Base-by-base conservation (phyloP, 1,140 invertebrate genomes). In the Hypsibius dujardini region DNA sequence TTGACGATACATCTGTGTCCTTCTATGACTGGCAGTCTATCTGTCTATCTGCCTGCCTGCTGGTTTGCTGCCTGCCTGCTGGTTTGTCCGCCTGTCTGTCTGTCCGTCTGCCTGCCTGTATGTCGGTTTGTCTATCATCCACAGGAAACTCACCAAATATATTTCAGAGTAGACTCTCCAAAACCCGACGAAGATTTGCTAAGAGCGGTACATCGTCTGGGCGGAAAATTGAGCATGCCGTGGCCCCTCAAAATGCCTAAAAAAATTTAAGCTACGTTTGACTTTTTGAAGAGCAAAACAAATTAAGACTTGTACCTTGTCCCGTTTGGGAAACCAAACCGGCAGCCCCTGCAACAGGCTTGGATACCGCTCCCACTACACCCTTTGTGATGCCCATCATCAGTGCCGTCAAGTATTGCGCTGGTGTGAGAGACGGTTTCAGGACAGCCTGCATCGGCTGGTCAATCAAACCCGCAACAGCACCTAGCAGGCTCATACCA, bases 311-410 rank as follows among this genome's bases (percentile, higher is more conserved):
- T 40, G 71, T 72, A 79, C 80, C 92, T 80, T 93, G 88, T 0
- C 92, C 91, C 1, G 92, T 90, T 70, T 91, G 84, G 0, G 92
- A 91, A 1, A 97, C 83, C 56, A 97, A 82, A 79, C 95, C 92
- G 1, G 92, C 92, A 71, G 91, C 92, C 1, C 92, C 93, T 76
- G 90, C 92, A 2, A 97, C 82, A 2, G 93, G 93, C 79, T 92
- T 91, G 0, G 89, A 87, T 1, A 90, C 86, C 1, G 82, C 78
- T 40, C 84, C 84, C 3, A 92, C 85, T 14, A 92, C 78, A 7
- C 92, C 92, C 74, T 90, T 86, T 15, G 90, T 88, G 2, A 95
- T 82, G 1, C 90, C 91, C 1, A 87, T 84, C 0, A 90, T 85
- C 12, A 95, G 78, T 83, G 84, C 28, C 46, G 50, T 72, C 12